Percentiles rank a stretch among this genome's conserved stretches.
These are phyloP conservation scores for Glossophaga mutica DNA, from an alignment of 2,797 vertebrate genomes.

Conservation along the genomic window DNA sequence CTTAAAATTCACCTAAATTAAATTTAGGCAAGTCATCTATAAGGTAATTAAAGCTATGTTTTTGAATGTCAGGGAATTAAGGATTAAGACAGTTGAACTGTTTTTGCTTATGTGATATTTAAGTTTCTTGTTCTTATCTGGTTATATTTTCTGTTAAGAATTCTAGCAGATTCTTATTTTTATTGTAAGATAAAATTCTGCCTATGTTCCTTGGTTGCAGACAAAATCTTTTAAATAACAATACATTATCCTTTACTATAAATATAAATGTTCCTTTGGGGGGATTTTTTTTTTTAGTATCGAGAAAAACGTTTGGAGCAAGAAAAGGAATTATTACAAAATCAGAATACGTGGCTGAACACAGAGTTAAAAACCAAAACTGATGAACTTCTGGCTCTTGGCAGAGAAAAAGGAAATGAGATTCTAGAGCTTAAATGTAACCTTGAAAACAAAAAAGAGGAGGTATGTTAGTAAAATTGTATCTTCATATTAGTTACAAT, in stretches of 20 bases:
- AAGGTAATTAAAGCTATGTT: background rate
- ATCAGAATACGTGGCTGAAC: conserved; percentile 93
- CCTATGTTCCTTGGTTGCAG: background rate
- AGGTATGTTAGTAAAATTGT: conserved; percentile 81
- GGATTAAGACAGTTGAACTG: background rate
- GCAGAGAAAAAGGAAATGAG: conserved; percentile 93
- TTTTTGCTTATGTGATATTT: conserved; percentile 17
- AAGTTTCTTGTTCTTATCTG: background rate
- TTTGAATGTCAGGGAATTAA: background rate
- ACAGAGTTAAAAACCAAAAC: conserved; percentile 93
- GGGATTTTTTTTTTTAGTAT: conserved; percentile 83
- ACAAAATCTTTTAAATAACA: background rate
- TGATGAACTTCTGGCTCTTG: conserved; percentile 91
- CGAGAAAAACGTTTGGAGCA: conserved; percentile 96
- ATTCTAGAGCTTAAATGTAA: conserved; percentile 93
- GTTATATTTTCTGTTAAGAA: conserved; percentile 24
- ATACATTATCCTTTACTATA: background rate
- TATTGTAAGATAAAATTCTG: conserved; percentile 11
- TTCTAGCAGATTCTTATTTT: background rate
- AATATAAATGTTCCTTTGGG: background rate
- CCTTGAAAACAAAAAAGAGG: conserved; percentile 94
- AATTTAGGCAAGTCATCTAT: background rate
- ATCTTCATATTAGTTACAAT: background rate
- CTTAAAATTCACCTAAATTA: background rate
- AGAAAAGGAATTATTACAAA: conserved; percentile 93